Percentiles rank a stretch among this genome's conserved stretches.
Evolutionary conservation across 2,888 invertebrate genomes (phyloP).

Genomic region (Sepioteuthis lessoniana): DNA sequence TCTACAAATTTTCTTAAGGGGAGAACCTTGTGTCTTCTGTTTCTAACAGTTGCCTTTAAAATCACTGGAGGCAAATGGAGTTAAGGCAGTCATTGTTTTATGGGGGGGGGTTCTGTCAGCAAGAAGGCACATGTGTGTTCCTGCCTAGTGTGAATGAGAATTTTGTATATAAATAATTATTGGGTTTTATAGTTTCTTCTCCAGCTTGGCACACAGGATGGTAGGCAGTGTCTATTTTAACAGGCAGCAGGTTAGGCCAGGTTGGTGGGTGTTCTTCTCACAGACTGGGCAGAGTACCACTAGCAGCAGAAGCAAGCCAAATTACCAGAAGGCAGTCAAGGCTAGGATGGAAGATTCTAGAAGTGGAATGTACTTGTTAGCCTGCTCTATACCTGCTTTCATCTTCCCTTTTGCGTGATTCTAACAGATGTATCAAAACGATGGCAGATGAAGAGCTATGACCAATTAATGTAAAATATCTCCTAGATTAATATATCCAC

Average conservation of each 20-base stretch:
- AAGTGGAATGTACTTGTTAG: not conserved
- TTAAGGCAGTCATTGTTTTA: not conserved
- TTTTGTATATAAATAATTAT: conserved; percentile 25
- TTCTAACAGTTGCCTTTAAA: not conserved
- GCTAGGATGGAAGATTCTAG: conserved; percentile 33
- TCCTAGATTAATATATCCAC: no score
- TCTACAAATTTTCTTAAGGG: not conserved
- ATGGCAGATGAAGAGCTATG: not conserved
- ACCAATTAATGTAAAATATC: no score
- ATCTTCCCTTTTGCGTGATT: not conserved
- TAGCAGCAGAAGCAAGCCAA: not conserved
- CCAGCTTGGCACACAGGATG: conserved; percentile 10
- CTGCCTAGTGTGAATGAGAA: not conserved
- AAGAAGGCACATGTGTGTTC: not conserved
- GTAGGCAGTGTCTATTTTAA: conserved; percentile 17
- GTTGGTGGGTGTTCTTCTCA: not conserved
- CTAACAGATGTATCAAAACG: not conserved
- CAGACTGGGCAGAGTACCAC: not conserved
- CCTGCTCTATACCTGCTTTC: not conserved
- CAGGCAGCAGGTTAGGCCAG: not conserved
- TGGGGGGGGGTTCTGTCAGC: not conserved
- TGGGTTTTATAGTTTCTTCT: not conserved
- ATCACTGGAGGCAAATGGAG: not conserved
- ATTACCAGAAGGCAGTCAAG: not conserved
- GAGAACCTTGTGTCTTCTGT: not conserved